Base-by-base conservation (phyloP, 2,113 vertebrate species). In the Nesoenas mayeri region DNA sequence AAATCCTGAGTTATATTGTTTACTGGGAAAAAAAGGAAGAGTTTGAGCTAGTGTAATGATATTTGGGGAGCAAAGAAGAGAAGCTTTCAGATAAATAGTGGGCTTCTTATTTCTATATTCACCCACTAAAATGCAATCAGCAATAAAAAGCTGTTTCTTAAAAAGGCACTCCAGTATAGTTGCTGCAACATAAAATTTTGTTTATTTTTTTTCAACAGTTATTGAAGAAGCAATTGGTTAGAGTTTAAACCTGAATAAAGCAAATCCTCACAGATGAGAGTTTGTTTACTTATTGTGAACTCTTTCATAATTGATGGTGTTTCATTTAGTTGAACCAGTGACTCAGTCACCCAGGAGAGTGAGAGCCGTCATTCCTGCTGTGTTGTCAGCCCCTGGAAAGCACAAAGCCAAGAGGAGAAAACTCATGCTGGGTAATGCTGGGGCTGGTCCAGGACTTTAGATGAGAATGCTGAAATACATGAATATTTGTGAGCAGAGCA, bases 281-380 rank as follows among this genome's bases (percentile, higher is more conserved):
- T 72, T 91, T 85, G 26, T 61, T 79, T 93, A 89, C 86, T 91
- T 78, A 83, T 79, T 74, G 26, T 26, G 58, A 54, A 40, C 22
- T 94, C 44, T n/a, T 95, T 50, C 50, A 61, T 88, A 92, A 94
- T 88, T 94, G 93, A 93, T 85, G 50, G 71, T 66, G 61, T 69
- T 86, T 91, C 38, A 32, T 95, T 85, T 96, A 84, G 53, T n/a
- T 79, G 65, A 95, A 61, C 31, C 56, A 61, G 15, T 89, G 82
- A 79, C 50, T 96, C 32, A 57, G 22, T 67, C 60, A 79, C 86
- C 38, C 69, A 75, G 86, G 58, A 88, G 75, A 61, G 40, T 8
- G 13, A 65, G 51, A 80, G 7, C 48, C 50, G 65, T 61, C 5
- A 0, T 31, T 85, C 64, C 70, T 77, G 21, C 73, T 89, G 62